These are phyloP conservation scores for Anabas testudineus DNA, from an alignment of 2,797 vertebrate species.

Conservation along the genomic window DNA sequence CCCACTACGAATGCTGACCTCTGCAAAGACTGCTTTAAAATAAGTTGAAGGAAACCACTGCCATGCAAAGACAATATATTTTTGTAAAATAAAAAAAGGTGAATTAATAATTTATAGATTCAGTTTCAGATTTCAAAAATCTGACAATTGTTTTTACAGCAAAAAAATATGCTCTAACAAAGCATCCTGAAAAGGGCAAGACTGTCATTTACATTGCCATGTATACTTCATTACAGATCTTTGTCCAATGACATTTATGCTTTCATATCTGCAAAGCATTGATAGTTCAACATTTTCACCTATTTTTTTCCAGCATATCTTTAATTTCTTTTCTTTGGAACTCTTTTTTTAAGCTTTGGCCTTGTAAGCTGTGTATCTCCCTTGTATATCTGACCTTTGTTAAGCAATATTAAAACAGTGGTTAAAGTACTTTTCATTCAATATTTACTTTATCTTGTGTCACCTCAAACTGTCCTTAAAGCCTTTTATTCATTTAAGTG, in stretches of 20 bases:
- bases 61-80: conserved; percentile 2
- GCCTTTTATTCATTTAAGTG: neutral
- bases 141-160: conserved; percentile 5
- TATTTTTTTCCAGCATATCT: no score
- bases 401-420: neutral
- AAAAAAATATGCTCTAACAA: neutral
- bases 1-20: conserved; percentile 89
- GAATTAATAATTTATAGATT: conserved; percentile 1
- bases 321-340: no score
- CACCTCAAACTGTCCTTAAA: neutral
- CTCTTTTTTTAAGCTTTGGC: neutral
- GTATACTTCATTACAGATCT: neutral
- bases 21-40: conserved; percentile 88
- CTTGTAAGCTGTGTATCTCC: neutral
- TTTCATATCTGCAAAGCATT: no score
- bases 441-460: conserved; percentile 6
- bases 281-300: no score
- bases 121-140: neutral
- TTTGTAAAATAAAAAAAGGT: conserved; percentile 3
- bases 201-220: neutral
- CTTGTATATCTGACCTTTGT: neutral
- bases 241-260: neutral
- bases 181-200: no score
- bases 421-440: conserved; percentile 4
- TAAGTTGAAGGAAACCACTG: conserved; percentile 44